These are phyloP conservation scores for Benthosema pterotum DNA, from an alignment of 2,797 vertebrate genomes.

Conservation along the genomic window DNA sequence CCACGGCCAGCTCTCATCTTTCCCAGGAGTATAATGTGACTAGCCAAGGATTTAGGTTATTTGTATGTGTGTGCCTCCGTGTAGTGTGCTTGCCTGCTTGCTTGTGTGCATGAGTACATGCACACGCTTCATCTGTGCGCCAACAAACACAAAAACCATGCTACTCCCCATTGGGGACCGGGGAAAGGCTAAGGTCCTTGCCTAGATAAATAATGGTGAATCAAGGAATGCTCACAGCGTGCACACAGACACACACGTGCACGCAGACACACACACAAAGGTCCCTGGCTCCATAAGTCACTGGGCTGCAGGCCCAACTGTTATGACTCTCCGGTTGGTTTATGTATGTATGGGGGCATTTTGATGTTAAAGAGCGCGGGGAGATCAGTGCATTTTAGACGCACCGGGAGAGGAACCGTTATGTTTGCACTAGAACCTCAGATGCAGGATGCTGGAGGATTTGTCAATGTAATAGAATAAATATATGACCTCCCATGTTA, in stretches of 20 bases:
- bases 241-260: no score
- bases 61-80: slow-evolving; percentile 12
- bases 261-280: no score
- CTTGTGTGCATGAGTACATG: slow-evolving; percentile 15
- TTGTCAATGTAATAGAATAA: slow-evolving; percentile 14
- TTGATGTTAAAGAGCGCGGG: slow-evolving; percentile 38
- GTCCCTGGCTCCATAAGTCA: slow-evolving; percentile 26
- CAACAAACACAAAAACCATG: slow-evolving; percentile 38
- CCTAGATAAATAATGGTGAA: slow-evolving; percentile 10
- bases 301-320: slow-evolving; percentile 30
- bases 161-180: slow-evolving; percentile 18
- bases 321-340: slow-evolving; percentile 30
- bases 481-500: slow-evolving; percentile 9
- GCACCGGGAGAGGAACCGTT: slow-evolving; percentile 22
- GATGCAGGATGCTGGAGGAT: slow-evolving; percentile 20
- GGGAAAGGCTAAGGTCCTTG: slow-evolving; percentile 16
- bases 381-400: slow-evolving; percentile 18
- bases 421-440: slow-evolving; percentile 42
- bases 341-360: slow-evolving; percentile 36
- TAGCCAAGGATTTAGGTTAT: slow-evolving; percentile 11
- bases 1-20: slow-evolving; percentile 59
- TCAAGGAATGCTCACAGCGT: slow-evolving; percentile 18
- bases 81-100: not conserved
- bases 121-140: slow-evolving; percentile 13
- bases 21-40: slow-evolving; percentile 61